Evolutionary conservation across 2,797 vertebrate genomes (phyloP), one percentile per base, ranked within the genome.

Genomic region (Oreochromis mossambicus): DNA sequence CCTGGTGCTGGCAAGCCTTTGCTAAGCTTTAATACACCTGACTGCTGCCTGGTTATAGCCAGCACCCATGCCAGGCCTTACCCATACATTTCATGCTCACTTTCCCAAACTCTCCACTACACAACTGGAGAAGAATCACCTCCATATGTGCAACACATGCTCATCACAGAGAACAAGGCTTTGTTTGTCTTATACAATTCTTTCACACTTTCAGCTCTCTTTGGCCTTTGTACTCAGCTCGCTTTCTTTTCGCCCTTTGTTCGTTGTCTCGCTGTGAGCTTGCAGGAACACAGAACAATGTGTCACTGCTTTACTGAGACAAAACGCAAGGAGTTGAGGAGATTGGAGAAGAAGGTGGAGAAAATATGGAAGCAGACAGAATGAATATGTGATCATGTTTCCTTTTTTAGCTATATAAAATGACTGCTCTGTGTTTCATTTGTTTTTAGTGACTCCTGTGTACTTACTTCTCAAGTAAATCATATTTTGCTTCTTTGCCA

Each of bases 91-190:
- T 54, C 51, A 73, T 77, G 36, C 14, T 77, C 43, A n/a, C 26
- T 50, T 50, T 32, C 46, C 70, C 70, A 50, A 84, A 81, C 73
- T 78, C 81, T 87, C 41, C 11, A 50, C 85, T 29, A 36, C 4
- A 9, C 61, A 51, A 73, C 83, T 15, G 26, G 51, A 77, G 55
- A 86, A 32, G 83, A 86, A 83, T 86, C 83, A 68, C 84, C 78
- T 91, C 90, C 92, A 94, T 95, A 93, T 95, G 92, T n/a, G 58
- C 84, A 92, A 77, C 92, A 95, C 87, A 93, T 92, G 93, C 89
- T 86, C 38, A 79, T 81, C 82, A 32, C 9, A 51, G 68, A 90
- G 83, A 92, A 93, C 83, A 88, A 89, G 85, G 56, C 83, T 87
- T 90, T 88, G 70, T 91, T 90, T 91, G 81, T 87, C 83, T 87